Percentiles rank a stretch among this genome's conserved stretches.
Conservation (phyloP, 2,888 invertebrate genomes). For the Notodromas monacha region DNA sequence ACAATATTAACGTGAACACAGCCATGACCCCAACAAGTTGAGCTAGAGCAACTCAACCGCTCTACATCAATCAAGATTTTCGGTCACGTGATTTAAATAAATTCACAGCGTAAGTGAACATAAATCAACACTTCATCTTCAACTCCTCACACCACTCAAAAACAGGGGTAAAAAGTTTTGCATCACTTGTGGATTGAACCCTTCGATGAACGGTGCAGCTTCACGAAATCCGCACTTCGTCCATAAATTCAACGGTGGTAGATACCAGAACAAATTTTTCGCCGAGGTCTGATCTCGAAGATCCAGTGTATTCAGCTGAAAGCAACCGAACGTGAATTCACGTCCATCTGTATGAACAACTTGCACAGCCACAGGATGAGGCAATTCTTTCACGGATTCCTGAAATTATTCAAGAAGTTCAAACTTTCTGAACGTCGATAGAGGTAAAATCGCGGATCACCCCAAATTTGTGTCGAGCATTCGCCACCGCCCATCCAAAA, state of each 20-base stretch:
- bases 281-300: too few species aligned
- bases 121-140: too few species aligned
- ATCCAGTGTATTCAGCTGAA: slow-evolving; percentile 1
- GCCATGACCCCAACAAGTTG: too few species aligned
- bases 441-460: too few species aligned
- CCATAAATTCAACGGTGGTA: not conserved
- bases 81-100: too few species aligned
- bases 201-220: not conserved
- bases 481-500: not conserved
- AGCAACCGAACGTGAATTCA: not conserved
- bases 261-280: not conserved
- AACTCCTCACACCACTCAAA: not conserved
- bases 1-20: too few species aligned
- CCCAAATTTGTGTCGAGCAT: slow-evolving; percentile 1
- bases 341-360: not conserved
- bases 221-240: not conserved
- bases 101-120: too few species aligned
- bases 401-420: not conserved
- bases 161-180: not conserved
- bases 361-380: not conserved
- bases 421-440: not conserved
- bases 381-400: not conserved
- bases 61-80: too few species aligned
- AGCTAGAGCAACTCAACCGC: too few species aligned
- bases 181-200: slow-evolving; percentile 1